Base-by-base conservation (phyloP, 2,797 vertebrate genomes). In the Falco columbarius region DNA sequence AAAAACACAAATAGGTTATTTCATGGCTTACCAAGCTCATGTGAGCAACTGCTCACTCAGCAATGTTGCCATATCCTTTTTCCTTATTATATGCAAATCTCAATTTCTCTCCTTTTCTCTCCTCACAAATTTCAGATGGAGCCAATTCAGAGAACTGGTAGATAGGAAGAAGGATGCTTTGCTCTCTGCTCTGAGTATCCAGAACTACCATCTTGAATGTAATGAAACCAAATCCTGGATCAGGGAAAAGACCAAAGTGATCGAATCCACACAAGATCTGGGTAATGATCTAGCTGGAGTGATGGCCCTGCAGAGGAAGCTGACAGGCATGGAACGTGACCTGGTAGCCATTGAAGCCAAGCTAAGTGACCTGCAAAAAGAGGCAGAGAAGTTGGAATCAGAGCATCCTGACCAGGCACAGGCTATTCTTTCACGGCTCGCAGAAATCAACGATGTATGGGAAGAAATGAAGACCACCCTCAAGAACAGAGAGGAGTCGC, bases 221-320 rank as follows among this genome's bases (percentile, higher is more conserved):
- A 99, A 99, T 11, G 99, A 99, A 98, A 99, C 99, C 96, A 99
- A 99, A 97, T 99, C 99, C 58, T 99, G 99, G 99, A 99, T 99
- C 97, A 99, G 99, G 47, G 99, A 99, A 97, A 99, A 99, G 98
- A 99, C 99, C 97, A 99, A 99, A 98, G 99, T 99, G 62, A 99
- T 99, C 2, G 99, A 99, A 97, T 99, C 99, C 27, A 99, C 99
- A 5, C 99, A 99, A 96, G 99, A 99, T 95, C 98, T 99, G 92
- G 99, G 99, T 27, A 99, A 99, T 0, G 99, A 99, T 97, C 98
- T 99, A 94, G 99, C 99, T 0, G 99, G 99, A 1, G 99, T 99
- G 91, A 99, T 99, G 99, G 99, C 99, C 27, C 98, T 99, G 96
- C 99, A 99, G 98, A 98, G 99, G 95, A 99, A 99, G 97, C 98